Conservation (phyloP, 2,797 vertebrate genomes). For the Schizopygopsis pylzovi region DNA sequence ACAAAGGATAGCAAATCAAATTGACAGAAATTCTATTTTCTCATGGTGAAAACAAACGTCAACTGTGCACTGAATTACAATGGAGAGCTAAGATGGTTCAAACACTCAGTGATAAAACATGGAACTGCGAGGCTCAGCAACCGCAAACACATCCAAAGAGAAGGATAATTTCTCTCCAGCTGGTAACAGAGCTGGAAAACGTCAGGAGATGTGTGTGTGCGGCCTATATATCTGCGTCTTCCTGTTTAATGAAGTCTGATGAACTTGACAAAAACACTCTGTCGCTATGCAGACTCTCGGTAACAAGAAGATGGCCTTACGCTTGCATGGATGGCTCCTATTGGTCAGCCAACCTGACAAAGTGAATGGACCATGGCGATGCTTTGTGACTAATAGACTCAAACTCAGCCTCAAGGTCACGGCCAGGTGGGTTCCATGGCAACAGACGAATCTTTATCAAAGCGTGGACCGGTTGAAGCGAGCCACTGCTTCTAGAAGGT, state of each 20-base stretch:
- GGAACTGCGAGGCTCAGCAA: slow-evolving; percentile 44
- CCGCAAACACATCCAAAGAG: slow-evolving; percentile 63
- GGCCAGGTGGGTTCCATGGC: slow-evolving; percentile 65
- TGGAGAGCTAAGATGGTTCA: slow-evolving; percentile 61
- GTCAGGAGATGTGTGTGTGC: slow-evolving; percentile 12
- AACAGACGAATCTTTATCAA: slow-evolving; percentile 66
- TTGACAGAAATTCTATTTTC: slow-evolving; percentile 73
- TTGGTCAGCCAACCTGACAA: slow-evolving; percentile 51
- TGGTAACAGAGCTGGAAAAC: slow-evolving; percentile 48
- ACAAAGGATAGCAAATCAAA: slow-evolving; percentile 73
- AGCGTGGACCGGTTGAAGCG: slow-evolving; percentile 42
- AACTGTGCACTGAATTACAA: slow-evolving; percentile 69
- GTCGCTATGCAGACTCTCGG: slow-evolving; percentile 59
- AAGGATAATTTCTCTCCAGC: slow-evolving; percentile 54
- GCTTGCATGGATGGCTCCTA: slow-evolving; percentile 46
- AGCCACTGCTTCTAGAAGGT: slow-evolving; percentile 58
- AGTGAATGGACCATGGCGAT: slow-evolving; percentile 54
- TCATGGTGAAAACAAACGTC: slow-evolving; percentile 56
- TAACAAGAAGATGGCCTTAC: slow-evolving; percentile 54
- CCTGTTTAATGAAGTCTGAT: slow-evolving; percentile 45
- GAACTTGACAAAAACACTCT: slow-evolving; percentile 49
- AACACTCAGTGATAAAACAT: slow-evolving; percentile 61
- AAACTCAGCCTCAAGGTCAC: slow-evolving; percentile 70
- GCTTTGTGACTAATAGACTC: slow-evolving; percentile 74
- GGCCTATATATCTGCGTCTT: slow-evolving; percentile 44